A percentile compares a stretch with the other conserved stretches of the same genome.
These are phyloP conservation scores for Apamea crenata DNA, from an alignment of 2,888 invertebrate genomes.

Conservation along the genomic window DNA sequence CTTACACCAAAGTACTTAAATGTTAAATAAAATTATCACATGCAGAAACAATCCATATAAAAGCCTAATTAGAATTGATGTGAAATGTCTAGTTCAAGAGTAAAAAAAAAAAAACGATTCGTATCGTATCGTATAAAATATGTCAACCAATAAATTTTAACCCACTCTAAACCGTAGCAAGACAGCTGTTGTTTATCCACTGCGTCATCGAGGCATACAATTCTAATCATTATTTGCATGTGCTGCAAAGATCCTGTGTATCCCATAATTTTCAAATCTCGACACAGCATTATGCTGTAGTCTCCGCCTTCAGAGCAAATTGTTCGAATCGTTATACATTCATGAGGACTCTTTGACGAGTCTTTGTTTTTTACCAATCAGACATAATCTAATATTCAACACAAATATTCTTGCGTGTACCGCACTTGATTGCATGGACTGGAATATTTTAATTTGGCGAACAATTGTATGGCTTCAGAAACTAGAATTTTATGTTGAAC, in stretches of 20 bases:
- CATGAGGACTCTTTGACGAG: constrained; percentile 76
- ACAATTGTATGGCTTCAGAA: not conserved
- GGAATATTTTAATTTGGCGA: not conserved
- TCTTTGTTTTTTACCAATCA: constrained; percentile 78
- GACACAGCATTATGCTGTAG: constrained; percentile 20
- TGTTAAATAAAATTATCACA: too few relatives aligned
- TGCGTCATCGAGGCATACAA: too few relatives aligned
- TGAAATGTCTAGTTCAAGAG: too few relatives aligned
- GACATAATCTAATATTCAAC: constrained; percentile 61
- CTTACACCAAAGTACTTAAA: too few relatives aligned
- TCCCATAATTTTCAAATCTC: constrained; percentile 12
- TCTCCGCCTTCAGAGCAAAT: constrained; percentile 6
- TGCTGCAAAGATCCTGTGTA: not conserved
- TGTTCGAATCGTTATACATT: constrained; percentile 76
- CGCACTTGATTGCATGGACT: constrained; percentile 26
- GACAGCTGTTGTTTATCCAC: too few relatives aligned
- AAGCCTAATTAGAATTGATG: too few relatives aligned
- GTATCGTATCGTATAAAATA: too few relatives aligned
- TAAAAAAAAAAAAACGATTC: too few relatives aligned
- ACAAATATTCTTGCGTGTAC: constrained; percentile 32
- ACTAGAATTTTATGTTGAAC: not conserved
- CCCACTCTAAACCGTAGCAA: too few relatives aligned
- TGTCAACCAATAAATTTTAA: too few relatives aligned
- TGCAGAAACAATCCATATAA: too few relatives aligned
- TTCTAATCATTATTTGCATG: too few relatives aligned